These are phyloP conservation scores for Pipistrellus nathusii DNA, from an alignment of 2,797 vertebrate genomes.

Conservation along the genomic window DNA sequence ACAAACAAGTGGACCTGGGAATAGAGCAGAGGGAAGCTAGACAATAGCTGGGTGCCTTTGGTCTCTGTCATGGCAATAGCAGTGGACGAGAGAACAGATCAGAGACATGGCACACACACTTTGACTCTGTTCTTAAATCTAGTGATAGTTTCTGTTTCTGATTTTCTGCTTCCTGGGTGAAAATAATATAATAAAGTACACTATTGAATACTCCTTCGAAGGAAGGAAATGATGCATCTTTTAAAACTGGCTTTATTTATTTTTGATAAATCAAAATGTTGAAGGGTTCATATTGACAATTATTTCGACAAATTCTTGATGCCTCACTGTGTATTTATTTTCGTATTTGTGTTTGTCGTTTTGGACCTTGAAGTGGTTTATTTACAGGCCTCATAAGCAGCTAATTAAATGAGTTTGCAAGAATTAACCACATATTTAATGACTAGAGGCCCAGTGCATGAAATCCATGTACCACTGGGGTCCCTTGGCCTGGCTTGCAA, in stretches of 20 bases:
- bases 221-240: neutral
- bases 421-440: neutral
- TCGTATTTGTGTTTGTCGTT: constrained; percentile 7
- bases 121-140: neutral
- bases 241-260: constrained; percentile 25
- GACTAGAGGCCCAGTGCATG: too few species aligned
- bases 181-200: neutral
- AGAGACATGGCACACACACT: neutral
- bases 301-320: constrained; percentile 33
- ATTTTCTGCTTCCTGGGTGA: neutral
- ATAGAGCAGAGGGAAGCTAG: neutral
- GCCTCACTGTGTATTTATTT: neutral
- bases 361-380: neutral
- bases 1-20: neutral
- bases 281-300: neutral
- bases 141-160: neutral
- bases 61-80: neutral
- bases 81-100: neutral
- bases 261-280: neutral
- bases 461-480: too few species aligned
- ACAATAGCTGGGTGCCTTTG: neutral
- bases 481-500: too few species aligned
- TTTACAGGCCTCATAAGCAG: neutral
- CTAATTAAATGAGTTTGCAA: neutral
- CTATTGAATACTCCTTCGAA: neutral